Conservation (phyloP, 1,140 invertebrate species). For the Drosophila novamexicana region DNA sequence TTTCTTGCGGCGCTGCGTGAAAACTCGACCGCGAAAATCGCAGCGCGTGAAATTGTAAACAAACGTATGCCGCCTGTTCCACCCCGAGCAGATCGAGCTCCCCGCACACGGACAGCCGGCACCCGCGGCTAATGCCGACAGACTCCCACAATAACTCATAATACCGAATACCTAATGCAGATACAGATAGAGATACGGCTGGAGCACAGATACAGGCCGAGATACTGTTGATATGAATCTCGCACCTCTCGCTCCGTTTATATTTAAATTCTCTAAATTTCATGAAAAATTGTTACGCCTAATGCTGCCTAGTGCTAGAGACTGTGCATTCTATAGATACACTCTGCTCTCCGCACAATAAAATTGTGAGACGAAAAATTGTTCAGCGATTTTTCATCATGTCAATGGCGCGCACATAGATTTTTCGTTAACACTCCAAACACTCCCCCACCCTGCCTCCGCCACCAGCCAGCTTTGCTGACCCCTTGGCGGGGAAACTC, state of each 20-base stretch:
- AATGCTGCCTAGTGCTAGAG: slow-evolving; percentile 35
- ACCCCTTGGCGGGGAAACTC: slow-evolving; percentile 9
- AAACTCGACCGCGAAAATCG: slow-evolving; percentile 80
- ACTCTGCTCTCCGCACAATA: background rate
- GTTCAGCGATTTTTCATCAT: slow-evolving; percentile 79
- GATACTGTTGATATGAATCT: slow-evolving; percentile 60
- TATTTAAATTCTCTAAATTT: slow-evolving; percentile 74
- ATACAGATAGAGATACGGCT: slow-evolving; percentile 23
- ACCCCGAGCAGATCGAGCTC: background rate
- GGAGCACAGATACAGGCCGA: slow-evolving; percentile 11
- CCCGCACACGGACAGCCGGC: slow-evolving; percentile 20
- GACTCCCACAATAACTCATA: slow-evolving; percentile 82
- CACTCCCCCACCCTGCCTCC: background rate
- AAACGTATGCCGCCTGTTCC: slow-evolving; percentile 38
- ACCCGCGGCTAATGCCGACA: slow-evolving; percentile 67
- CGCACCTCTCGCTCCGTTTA: slow-evolving; percentile 72
- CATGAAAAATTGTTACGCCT: slow-evolving; percentile 60
- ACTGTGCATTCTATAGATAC: slow-evolving; percentile 24
- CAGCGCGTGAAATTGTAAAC: slow-evolving; percentile 80
- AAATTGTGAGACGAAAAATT: slow-evolving; percentile 78
- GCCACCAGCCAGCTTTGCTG: slow-evolving; percentile 5
- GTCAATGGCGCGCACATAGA: slow-evolving; percentile 62
- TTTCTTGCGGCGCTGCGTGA: slow-evolving; percentile 64
- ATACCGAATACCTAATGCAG: slow-evolving; percentile 41
- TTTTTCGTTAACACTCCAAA: slow-evolving; percentile 57